phyloP scores from a whole-genome alignment of 2,113 vertebrate genomes.

The Eudyptes chrysolophus region DNA sequence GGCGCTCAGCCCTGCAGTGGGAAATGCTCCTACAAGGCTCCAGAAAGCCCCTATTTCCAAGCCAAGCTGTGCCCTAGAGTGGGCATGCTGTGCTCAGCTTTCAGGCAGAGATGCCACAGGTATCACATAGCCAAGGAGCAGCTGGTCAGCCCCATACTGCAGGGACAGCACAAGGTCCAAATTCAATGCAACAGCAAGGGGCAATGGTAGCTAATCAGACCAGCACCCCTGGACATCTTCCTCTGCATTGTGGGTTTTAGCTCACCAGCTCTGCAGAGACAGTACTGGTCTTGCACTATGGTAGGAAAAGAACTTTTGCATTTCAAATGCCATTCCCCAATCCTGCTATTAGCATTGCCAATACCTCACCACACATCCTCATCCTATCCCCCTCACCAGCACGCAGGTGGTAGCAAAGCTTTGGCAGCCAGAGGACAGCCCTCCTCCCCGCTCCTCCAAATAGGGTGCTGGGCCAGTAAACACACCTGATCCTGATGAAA shows the following conservation, averaged over 20 bases:
- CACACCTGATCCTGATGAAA: neutral
- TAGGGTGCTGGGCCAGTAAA: neutral
- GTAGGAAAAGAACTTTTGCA: neutral
- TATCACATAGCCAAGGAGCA: rapidly evolving
- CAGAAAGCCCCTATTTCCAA: neutral
- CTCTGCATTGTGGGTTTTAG: neutral
- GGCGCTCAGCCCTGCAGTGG: neutral
- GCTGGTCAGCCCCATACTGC: neutral
- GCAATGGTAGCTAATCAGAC: neutral
- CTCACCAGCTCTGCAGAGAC: neutral
- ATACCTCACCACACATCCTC: neutral
- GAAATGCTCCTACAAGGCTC: neutral
- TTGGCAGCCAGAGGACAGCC: rapidly evolving
- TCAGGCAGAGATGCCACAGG: neutral
- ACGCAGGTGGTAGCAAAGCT: rapidly evolving
- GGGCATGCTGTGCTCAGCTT: rapidly evolving
- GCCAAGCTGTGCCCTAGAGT: neutral
- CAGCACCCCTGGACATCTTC: neutral
- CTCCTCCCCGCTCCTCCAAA: rapidly evolving
- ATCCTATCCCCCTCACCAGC: neutral
- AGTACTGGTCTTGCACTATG: neutral
- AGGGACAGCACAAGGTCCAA: neutral
- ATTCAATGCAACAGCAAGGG: neutral
- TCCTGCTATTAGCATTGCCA: neutral
- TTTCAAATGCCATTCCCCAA: neutral